A percentile compares a stretch with the other conserved stretches of the same genome.
Evolutionary conservation across 1,140 invertebrate genomes (phyloP).

Genomic region (Drosophila albomicans): DNA sequence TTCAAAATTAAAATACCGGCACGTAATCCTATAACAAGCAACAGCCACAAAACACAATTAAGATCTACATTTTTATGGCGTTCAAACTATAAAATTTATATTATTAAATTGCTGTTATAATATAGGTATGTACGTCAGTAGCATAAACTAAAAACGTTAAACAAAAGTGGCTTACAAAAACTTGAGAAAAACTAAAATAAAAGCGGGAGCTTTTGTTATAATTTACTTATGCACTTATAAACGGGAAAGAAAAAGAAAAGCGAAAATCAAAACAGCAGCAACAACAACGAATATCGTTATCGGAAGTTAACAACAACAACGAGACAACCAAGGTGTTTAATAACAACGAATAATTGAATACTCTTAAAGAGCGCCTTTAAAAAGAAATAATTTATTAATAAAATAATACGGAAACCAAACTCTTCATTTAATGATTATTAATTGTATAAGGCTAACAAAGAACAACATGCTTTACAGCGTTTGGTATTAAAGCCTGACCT

Average conservation of each 20-base stretch:
- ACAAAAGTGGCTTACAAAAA: slow-evolving; percentile 17
- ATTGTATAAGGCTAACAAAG: not conserved
- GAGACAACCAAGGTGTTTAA: slow-evolving; percentile 17
- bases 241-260: slow-evolving; percentile 67
- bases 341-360: slow-evolving; percentile 10
- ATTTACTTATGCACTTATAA: slow-evolving; percentile 45
- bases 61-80: slow-evolving; percentile 80
- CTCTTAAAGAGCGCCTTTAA: not conserved
- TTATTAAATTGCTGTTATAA: slow-evolving; percentile 81
- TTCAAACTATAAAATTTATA: slow-evolving; percentile 83
- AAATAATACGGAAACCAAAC: not conserved
- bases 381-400: not conserved
- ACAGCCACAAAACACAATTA: slow-evolving; percentile 71
- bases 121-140: slow-evolving; percentile 25
- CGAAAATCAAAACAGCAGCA: slow-evolving; percentile 58
- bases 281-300: slow-evolving; percentile 45
- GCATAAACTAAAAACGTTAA: slow-evolving; percentile 20
- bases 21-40: slow-evolving; percentile 78
- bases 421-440: not conserved
- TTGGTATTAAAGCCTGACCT: not conserved
- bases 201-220: slow-evolving; percentile 52
- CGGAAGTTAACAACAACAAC: slow-evolving; percentile 44
- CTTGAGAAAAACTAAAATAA: slow-evolving; percentile 39
- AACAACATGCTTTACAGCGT: not conserved
- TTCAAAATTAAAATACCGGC: slow-evolving; percentile 80